Evolutionary conservation across 2,797 vertebrate genomes (phyloP), one percentile per base, ranked within the genome.

Genomic region (Menidia menidia): DNA sequence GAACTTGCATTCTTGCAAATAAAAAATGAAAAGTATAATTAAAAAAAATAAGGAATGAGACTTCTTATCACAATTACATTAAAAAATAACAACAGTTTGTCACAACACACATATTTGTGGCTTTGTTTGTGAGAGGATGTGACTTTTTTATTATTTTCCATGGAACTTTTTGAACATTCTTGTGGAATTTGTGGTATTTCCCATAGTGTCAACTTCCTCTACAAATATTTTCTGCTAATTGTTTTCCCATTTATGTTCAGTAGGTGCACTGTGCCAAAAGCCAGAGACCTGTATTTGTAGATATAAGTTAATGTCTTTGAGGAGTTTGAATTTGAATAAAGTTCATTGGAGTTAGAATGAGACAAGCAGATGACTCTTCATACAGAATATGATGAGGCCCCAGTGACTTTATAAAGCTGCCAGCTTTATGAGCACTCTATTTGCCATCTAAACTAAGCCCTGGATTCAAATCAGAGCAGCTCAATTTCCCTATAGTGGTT

Each of bases 151-250:
- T 0, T 47, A 15, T 19, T 64, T 66, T 61, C 31, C 30, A 31
- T 60, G 35, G 25, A 57, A 8, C 72, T 60, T 47, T 69, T 43
- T 3, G 51, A 66, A 15, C 25, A 13, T 3, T 74, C 10, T 2
- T 53, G 32, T 58, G 87, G 86, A 91, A 92, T 91, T 66, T 65
- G 30, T 65, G 61, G 64, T 55, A 87, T 90, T 90, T 90, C 83
- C 86, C 75, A 64, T 51, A 76, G 50, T 25, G 15, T 14, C 71
- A 44, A 30, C 55, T 71, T 71, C 69, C 67, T 80, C 6, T 16
- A 25, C 39, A 71, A 65, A 67, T 12, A 3, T 42, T 68, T 64
- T 64, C 19, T 68, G 41, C 60, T 74, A 19, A 33, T 55, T 67
- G 45, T 82, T 70, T 0, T 57, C 12, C 14, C 15, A 3, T 75